Conservation (phyloP, 35 echinoderm and acorn worm genomes). For the Heliocidaris tuberculata region DNA sequence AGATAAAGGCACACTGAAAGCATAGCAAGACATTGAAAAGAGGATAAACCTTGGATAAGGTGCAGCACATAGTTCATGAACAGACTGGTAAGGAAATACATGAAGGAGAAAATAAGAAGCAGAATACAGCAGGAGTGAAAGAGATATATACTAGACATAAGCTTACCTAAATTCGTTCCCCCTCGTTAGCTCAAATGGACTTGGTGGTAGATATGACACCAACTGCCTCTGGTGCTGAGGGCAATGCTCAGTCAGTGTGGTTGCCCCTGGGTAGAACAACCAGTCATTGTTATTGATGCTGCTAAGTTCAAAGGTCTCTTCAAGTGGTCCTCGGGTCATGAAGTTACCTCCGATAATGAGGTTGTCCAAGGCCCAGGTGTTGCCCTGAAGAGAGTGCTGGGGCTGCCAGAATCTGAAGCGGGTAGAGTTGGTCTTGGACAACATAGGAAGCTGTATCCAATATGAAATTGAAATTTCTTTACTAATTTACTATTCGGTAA, state of each 20-base stretch:
- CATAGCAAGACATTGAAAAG: too few species aligned
- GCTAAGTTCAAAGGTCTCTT: constrained; percentile 53
- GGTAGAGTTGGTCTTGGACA: constrained; percentile 65
- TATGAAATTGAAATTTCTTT: too few species aligned
- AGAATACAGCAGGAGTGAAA: too few species aligned
- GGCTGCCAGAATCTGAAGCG: constrained; percentile 96
- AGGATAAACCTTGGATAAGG: too few species aligned
- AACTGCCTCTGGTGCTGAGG: neutral
- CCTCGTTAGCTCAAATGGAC: neutral
- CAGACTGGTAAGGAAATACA: too few species aligned
- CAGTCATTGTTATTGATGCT: constrained; percentile 57
- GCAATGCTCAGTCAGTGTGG: neutral
- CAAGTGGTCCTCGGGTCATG: constrained; percentile 53
- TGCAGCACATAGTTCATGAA: too few species aligned
- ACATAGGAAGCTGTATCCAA: constrained; percentile 66
- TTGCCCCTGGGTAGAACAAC: constrained; percentile 80
- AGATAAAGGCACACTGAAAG: too few species aligned
- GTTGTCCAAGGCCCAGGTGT: constrained; percentile 79
- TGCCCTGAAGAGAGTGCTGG: constrained; percentile 42
- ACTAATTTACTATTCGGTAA: too few species aligned
- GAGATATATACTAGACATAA: too few species aligned
- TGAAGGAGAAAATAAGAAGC: too few species aligned
- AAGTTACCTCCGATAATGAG: constrained; percentile 83
- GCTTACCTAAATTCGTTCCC: neutral
- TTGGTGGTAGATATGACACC: neutral